phyloP scores from a whole-genome alignment of 2,888 invertebrate species.

The Megamerina dolium region DNA sequence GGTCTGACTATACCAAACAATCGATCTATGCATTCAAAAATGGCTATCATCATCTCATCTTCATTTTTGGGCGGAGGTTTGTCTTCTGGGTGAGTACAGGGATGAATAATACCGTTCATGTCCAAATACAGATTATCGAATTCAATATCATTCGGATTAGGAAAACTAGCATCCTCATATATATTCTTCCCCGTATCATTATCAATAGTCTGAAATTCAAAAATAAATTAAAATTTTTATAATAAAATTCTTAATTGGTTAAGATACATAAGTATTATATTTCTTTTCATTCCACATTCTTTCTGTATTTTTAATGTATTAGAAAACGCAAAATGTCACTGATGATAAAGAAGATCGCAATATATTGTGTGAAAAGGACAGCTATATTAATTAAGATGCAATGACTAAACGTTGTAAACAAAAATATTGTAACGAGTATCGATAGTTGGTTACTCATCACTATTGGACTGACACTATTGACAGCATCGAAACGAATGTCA shows the following conservation, averaged over 20 bases:
- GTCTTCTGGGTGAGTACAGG: slow-evolving; percentile 98
- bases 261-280: too few relatives aligned
- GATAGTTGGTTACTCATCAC: too few relatives aligned
- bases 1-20: slow-evolving; percentile 90
- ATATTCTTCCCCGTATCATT: slow-evolving; percentile 66
- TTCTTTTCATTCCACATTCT: too few relatives aligned
- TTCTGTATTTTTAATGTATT: slow-evolving; percentile 11
- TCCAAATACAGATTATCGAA: slow-evolving; percentile 98
- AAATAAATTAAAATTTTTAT: not conserved
- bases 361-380: too few relatives aligned
- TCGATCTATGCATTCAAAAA: slow-evolving; percentile 97
- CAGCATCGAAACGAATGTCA: too few relatives aligned
- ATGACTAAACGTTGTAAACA: too few relatives aligned
- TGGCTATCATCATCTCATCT: slow-evolving; percentile 99
- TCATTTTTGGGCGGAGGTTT: slow-evolving; percentile 96
- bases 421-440: too few relatives aligned
- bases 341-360: too few relatives aligned
- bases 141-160: slow-evolving; percentile 94
- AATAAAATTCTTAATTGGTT: not conserved
- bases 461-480: too few relatives aligned
- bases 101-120: slow-evolving; percentile 99
- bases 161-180: slow-evolving; percentile 73
- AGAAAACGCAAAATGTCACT: too few relatives aligned
- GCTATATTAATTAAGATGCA: too few relatives aligned
- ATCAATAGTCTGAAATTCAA: slow-evolving; percentile 56